Evolutionary conservation across 2,888 invertebrate genomes (phyloP).

Genomic region (Drepana falcataria): DNA sequence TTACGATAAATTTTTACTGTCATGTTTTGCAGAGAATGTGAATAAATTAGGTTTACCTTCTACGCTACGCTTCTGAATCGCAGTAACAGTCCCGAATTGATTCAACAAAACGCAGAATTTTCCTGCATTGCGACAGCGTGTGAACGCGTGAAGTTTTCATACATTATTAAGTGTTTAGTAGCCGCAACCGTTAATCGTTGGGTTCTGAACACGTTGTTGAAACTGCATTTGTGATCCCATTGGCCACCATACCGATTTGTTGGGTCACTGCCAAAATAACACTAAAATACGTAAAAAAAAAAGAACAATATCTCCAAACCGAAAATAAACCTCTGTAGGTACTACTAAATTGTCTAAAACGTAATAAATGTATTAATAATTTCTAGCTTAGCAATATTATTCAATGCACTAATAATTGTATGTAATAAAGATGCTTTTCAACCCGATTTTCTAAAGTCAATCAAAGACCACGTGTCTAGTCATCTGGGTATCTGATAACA

Average conservation of each 20-base stretch:
- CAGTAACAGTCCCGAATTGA: not conserved
- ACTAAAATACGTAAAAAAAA: too few species aligned
- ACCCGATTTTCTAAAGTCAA: too few species aligned
- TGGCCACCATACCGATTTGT: not conserved
- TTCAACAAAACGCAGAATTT: slow-evolving; percentile 20
- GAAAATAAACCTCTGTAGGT: too few species aligned
- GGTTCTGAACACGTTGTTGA: slow-evolving; percentile 1
- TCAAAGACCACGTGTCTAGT: too few species aligned
- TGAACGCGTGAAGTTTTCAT: slow-evolving; percentile 20
- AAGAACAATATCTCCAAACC: too few species aligned
- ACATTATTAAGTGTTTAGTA: slow-evolving; percentile 9
- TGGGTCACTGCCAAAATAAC: not conserved
- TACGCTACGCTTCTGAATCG: not conserved
- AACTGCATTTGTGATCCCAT: not conserved
- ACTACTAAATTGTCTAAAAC: too few species aligned
- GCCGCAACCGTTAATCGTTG: not conserved
- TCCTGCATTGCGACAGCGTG: slow-evolving; percentile 72
- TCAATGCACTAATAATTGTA: too few species aligned
- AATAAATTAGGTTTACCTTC: slow-evolving; percentile 20
- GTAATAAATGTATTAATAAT: too few species aligned
- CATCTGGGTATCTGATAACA: too few species aligned
- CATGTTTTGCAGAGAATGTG: slow-evolving; percentile 18
- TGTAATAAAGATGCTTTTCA: too few species aligned
- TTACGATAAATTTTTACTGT: slow-evolving; percentile 16
- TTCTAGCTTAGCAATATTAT: too few species aligned